Base-by-base conservation (phyloP, 53 echinoderm and acorn worm genomes). In the Apostichopus leukothele region DNA sequence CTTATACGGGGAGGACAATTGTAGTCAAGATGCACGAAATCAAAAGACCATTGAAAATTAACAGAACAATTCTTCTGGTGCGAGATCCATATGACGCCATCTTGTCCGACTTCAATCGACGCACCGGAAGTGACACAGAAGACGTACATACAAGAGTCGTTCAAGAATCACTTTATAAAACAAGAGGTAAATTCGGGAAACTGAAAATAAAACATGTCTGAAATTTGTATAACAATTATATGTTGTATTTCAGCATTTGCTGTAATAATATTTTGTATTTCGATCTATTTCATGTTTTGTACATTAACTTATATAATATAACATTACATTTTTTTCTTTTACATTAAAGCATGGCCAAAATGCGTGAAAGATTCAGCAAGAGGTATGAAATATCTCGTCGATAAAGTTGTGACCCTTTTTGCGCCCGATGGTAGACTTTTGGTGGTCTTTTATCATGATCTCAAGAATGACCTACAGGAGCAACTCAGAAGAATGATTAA, bases 81-180 rank as follows among this genome's bases (percentile, higher is more conserved):
- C 39, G 94, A 25, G 88, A 94, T 88, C 94, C 94, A 21, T 94
- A 92, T 75, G 88, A 90, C 52, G 94, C 94, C 13, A 84, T 94
- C 53, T 74, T 94, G 21, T 90, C 94, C 0, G 94, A 94, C 53
- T 90, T 90, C 81, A 94, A 91, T 74, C 88, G 92, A 75, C 92
- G 92, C 80, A 90, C 87, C 61, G 94, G 88, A 51, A 92, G 90
- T 52, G 90, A 94, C 78, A 92, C 81, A 50, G 94, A 71, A 71
- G 71, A 18, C 16, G 71, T 71, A 6, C 71, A 71, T 19, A 71
- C 13, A n/a, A 71, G 18, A 13, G 71, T 71, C 18, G 71, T 71
- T 19, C 14, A 71, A 1, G 71, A 71, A 18, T 71, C 71, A 71
- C 71, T 71, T 71, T 71, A 71, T n/a, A 71, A 5, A 71, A 71